A percentile compares a stretch with the other conserved stretches of the same genome.
Conservation (phyloP, 2,888 invertebrate genomes). For the Spodoptera picta region DNA sequence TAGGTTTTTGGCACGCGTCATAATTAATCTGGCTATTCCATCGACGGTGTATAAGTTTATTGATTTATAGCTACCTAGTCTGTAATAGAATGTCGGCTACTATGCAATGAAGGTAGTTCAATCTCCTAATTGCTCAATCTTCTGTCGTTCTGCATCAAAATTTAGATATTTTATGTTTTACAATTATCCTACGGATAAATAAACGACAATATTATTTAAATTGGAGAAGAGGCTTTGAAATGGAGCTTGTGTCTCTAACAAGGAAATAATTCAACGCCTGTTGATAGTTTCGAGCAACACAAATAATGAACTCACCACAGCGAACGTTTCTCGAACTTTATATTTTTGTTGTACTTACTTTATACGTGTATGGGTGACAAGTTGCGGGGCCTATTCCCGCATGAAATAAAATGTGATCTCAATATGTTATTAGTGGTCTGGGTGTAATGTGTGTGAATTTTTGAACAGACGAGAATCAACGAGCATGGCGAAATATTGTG, state of each 20-base stretch:
- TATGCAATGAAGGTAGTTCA: slow-evolving; percentile 33
- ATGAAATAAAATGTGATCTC: too few species aligned
- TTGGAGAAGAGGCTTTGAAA: background rate
- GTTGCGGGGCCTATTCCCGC: too few species aligned
- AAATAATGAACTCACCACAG: background rate
- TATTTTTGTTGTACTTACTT: too few species aligned
- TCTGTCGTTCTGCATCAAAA: slow-evolving; percentile 46
- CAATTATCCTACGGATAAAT: background rate
- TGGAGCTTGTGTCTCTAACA: too few species aligned
- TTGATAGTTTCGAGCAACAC: slow-evolving; percentile 9
- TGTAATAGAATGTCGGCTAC: slow-evolving; percentile 11
- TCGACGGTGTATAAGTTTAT: slow-evolving; percentile 27
- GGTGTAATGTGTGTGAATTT: too few species aligned
- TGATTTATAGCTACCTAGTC: slow-evolving; percentile 30
- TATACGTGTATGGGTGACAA: too few species aligned
- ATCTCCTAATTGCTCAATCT: slow-evolving; percentile 54
- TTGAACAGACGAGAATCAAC: too few species aligned
- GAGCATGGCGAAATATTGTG: background rate
- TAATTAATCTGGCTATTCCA: slow-evolving; percentile 24
- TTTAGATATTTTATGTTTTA: slow-evolving; percentile 49
- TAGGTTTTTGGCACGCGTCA: slow-evolving; percentile 38
- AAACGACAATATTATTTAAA: slow-evolving; percentile 3
- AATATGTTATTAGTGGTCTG: too few species aligned
- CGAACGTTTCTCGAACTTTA: too few species aligned
- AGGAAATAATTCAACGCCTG: slow-evolving; percentile 19